Base-by-base conservation (phyloP, 2,888 invertebrate genomes). In the Fragum whitleyi region DNA sequence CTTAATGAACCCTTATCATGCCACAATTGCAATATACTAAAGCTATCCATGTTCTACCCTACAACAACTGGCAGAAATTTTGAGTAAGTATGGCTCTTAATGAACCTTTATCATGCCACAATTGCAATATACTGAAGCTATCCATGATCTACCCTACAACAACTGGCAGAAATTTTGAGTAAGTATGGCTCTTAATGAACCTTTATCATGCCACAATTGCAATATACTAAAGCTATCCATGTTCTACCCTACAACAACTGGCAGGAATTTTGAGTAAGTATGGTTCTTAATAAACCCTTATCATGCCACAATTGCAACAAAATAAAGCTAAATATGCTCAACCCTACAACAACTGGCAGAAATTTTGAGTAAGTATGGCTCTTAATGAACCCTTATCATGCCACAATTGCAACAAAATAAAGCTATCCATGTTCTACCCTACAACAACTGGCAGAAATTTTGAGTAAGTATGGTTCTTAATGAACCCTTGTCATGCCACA, bases 31-130 rank as follows among this genome's bases (percentile, higher is more conserved):
- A 98, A 97, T 93, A 97, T 96, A 93, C 95, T 98, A 91, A 96
- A 98, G 79, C 95, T 98, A 11, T 97, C 97, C 0, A 96, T 99
- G 90, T 95, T 98, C 16, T 99, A 99, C 93, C 99, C 99, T 42
- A 99, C 99, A 5, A 98, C 98, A 7, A 98, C 98, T 36, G 99
- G 99, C 32, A 96, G 99, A 89, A 98, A 98, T 94, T 99, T 99
- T 94, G 96, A 97, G 98, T 98, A 95, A 95, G 96, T 94, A 28
- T 29, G 7, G 5, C n/a, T n/a, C n/a, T n/a, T n/a, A n/a, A n/a
- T n/a, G n/a, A n/a, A n/a, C n/a, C n/a, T n/a, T n/a, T n/a, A 14
- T 62, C n/a, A n/a, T n/a, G n/a, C n/a, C n/a, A n/a, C 21, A 21
- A 29, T 53, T 59, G 96, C 77, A 98, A 97, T 93, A 97, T 96